Evolutionary conservation across 2,888 invertebrate species (phyloP).

Genomic region (Luperina testacea): DNA sequence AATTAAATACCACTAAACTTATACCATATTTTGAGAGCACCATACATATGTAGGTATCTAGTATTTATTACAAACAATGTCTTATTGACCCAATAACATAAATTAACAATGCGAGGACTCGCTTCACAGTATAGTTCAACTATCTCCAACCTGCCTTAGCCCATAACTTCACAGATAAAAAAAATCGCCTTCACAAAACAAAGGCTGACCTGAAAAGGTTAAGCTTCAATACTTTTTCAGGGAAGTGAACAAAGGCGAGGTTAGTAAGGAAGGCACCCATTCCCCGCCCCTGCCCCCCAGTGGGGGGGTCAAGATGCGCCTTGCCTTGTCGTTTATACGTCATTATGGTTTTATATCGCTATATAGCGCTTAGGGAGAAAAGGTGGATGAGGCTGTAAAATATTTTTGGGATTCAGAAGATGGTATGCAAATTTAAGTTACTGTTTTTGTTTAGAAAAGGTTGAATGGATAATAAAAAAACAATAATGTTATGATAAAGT

Average conservation of each 20-base stretch:
- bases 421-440: slow-evolving; percentile 26
- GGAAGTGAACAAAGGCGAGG: slow-evolving; percentile 76
- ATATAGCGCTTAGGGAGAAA: slow-evolving; percentile 55
- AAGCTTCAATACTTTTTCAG: slow-evolving; percentile 67
- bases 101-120: background rate
- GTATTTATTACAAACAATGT: background rate
- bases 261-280: slow-evolving; percentile 73
- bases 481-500: background rate
- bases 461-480: background rate
- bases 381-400: slow-evolving; percentile 36
- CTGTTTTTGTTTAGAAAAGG: background rate
- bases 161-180: slow-evolving; percentile 27
- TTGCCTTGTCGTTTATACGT: slow-evolving; percentile 68
- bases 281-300: slow-evolving; percentile 31
- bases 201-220: slow-evolving; percentile 63
- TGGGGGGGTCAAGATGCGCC: slow-evolving; percentile 66
- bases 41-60: background rate
- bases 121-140: background rate
- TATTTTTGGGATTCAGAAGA: slow-evolving; percentile 27
- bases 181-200: slow-evolving; percentile 50
- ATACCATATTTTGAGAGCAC: background rate
- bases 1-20: no score
- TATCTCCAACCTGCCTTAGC: background rate
- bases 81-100: background rate
- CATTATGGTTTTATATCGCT: slow-evolving; percentile 66